A percentile compares a stretch with the other conserved stretches of the same genome.
Evolutionary conservation across 2,797 vertebrate species (phyloP).

Genomic region (Pachyuromys duprasi): DNA sequence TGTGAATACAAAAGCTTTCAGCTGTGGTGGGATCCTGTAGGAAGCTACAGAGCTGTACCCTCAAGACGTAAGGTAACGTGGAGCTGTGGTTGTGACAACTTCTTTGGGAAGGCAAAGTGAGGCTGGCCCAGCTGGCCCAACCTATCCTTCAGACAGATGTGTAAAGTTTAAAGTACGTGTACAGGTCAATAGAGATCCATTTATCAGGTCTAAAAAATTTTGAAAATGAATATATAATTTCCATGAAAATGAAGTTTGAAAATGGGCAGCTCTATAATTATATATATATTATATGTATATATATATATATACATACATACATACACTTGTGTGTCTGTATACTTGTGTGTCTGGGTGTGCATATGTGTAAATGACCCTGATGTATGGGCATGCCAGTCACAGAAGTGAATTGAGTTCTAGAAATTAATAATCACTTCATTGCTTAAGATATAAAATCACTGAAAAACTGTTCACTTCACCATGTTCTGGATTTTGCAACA

Average conservation of each 20-base stretch:
- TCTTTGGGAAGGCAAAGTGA: neutral
- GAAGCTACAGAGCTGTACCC: accelerated
- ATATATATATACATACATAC: neutral
- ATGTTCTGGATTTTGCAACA: neutral
- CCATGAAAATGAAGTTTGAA: neutral
- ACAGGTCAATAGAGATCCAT: neutral
- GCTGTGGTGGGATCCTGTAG: neutral
- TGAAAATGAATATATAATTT: neutral
- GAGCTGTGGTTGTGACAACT: accelerated
- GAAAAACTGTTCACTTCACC: neutral
- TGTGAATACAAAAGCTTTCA: neutral
- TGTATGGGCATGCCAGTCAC: neutral
- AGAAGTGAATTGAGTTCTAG: neutral
- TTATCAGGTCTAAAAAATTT: neutral
- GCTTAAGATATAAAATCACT: neutral
- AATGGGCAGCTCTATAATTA: neutral
- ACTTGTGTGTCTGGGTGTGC: neutral
- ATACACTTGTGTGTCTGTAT: too few species aligned
- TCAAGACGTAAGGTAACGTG: accelerated
- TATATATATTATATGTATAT: too few species aligned
- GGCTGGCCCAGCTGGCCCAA: neutral
- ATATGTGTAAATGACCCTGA: neutral
- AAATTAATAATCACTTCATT: neutral
- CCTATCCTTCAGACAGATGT: neutral
- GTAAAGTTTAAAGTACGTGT: neutral